A percentile compares a stretch with the other conserved stretches of the same genome.
Conservation (phyloP, 2,797 vertebrate species). For the Girardinus metallicus region DNA sequence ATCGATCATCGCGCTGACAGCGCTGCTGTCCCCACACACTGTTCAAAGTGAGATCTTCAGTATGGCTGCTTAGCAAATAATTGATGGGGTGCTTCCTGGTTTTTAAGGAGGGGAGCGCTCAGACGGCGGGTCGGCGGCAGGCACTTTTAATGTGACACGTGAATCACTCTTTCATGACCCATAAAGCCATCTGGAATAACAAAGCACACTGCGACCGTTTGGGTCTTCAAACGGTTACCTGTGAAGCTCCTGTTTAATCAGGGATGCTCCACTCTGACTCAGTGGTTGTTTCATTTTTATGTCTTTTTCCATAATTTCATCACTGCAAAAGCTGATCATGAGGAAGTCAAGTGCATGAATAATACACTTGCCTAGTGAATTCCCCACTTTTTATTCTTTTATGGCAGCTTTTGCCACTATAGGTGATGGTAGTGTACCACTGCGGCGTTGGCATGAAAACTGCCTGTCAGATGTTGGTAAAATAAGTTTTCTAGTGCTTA, state of each 20-base stretch:
- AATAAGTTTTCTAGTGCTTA: not conserved
- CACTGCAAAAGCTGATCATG: not conserved
- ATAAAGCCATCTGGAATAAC: slow-evolving; percentile 75
- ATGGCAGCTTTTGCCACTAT: not conserved
- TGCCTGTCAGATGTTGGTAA: not conserved
- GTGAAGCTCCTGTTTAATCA: slow-evolving; percentile 11
- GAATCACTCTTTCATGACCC: slow-evolving; percentile 76
- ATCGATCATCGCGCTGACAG: slow-evolving; percentile 79
- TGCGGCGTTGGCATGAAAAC: not conserved
- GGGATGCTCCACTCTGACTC: not conserved
- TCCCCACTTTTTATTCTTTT: not conserved
- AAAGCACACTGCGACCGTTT: slow-evolving; percentile 50
- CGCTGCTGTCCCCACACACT: slow-evolving; percentile 71
- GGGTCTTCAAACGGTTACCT: slow-evolving; percentile 31
- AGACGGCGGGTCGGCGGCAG: slow-evolving; percentile 49
- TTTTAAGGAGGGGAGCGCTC: slow-evolving; percentile 70
- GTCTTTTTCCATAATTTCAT: not conserved
- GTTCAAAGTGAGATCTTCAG: slow-evolving; percentile 81
- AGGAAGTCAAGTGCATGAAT: not conserved
- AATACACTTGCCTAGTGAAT: not conserved
- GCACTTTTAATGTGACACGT: slow-evolving; percentile 69
- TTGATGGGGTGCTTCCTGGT: slow-evolving; percentile 76
- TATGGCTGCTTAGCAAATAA: slow-evolving; percentile 81
- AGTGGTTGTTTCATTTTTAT: not conserved
- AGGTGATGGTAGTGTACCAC: not conserved